phyloP scores from a whole-genome alignment of 37 sponge, comb jelly and placozoan genomes.

The Halisarca cf. caerulea region DNA sequence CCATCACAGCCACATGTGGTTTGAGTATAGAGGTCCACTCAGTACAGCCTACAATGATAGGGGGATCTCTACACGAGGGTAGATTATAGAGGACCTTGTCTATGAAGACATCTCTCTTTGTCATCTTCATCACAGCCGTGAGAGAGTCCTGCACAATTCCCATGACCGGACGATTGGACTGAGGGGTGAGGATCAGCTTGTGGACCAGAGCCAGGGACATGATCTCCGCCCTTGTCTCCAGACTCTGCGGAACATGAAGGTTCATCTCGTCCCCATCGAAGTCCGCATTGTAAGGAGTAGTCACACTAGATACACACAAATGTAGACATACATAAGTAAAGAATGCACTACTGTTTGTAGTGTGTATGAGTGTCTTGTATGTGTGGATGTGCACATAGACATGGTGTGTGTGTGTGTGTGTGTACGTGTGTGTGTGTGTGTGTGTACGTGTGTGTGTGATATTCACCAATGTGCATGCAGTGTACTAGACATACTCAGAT shows the following conservation, averaged over 20 bases:
- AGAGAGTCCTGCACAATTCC: constrained; percentile 98
- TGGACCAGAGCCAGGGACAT: constrained; percentile 89
- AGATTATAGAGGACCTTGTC: constrained; percentile 84
- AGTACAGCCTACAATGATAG: no score
- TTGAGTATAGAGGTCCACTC: no score
- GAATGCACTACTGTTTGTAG: no score
- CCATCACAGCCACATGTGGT: constrained; percentile 1
- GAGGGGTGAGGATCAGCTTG: constrained; percentile 93
- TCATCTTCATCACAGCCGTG: constrained; percentile 90
- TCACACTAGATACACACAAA: no score
- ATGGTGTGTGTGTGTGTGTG: not conserved
- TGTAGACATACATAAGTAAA: not conserved
- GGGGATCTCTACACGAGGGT: no score
- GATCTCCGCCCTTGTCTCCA: constrained; percentile 97
- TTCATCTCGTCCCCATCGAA: constrained; percentile 99
- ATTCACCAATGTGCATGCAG: not conserved
- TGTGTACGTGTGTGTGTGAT: not conserved
- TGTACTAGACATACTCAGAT: no score
- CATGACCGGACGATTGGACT: constrained; percentile 99
- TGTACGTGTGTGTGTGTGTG: not conserved
- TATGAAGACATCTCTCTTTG: constrained; percentile 95
- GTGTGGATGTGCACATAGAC: not conserved
- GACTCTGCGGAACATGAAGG: constrained; percentile 96
- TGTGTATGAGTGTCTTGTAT: no score
- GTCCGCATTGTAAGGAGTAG: constrained; percentile 99